These are phyloP conservation scores for Stomorhina lunata DNA, from an alignment of 2,888 invertebrate species.

Conservation along the genomic window DNA sequence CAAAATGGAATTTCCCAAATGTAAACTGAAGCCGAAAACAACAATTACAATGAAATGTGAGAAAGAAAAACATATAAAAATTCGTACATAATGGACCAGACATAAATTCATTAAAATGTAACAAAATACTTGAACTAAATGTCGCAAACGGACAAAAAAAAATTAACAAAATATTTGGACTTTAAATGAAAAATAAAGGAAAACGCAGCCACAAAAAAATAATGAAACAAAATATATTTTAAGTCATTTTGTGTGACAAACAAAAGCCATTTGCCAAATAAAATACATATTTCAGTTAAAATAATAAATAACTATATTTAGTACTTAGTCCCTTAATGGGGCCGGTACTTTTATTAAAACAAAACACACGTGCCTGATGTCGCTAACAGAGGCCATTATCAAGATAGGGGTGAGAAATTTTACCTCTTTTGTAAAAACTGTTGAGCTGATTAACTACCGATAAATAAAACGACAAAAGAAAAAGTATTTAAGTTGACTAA, in stretches of 20 bases:
- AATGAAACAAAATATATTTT: constrained; percentile 5
- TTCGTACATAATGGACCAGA: constrained; percentile 48
- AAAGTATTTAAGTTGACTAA: background rate
- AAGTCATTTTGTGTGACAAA: background rate
- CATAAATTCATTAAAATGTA: constrained; percentile 64
- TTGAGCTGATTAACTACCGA: no score
- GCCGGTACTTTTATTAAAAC: background rate
- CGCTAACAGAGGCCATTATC: background rate
- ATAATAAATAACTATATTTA: background rate
- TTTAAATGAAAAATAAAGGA: background rate
- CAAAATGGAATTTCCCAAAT: constrained; percentile 38
- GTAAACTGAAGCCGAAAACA: background rate
- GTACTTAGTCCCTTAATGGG: background rate
- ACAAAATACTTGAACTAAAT: constrained; percentile 51
- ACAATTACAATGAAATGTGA: background rate
- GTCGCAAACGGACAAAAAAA: background rate
- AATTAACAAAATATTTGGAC: background rate
- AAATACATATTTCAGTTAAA: background rate
- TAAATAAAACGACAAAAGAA: background rate
- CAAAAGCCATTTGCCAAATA: background rate
- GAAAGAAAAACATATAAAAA: constrained; percentile 8
- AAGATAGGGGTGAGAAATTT: background rate
- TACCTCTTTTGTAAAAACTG: no score
- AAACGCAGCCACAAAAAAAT: constrained; percentile 19
- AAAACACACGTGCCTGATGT: background rate